These are phyloP conservation scores for Synaphobranchus kaupii DNA, from an alignment of 2,797 vertebrate species.

Conservation along the genomic window DNA sequence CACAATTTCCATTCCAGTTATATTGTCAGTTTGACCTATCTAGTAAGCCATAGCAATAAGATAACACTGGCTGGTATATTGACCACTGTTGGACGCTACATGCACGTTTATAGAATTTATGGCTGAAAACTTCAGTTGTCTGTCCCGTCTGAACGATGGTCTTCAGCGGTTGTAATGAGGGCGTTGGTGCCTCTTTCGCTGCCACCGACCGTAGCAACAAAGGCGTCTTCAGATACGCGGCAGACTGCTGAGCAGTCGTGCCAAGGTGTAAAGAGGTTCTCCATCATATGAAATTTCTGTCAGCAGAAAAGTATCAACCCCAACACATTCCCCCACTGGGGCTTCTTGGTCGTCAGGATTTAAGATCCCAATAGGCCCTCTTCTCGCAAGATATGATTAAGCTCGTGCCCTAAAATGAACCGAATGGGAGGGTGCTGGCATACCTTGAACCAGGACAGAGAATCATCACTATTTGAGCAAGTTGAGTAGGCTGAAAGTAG, in stretches of 20 bases:
- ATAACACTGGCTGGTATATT: too few species aligned
- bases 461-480: not conserved
- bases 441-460: not conserved
- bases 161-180: too few species aligned
- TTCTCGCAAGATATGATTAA: not conserved
- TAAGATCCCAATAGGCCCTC: not conserved
- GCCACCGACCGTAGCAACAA: not conserved
- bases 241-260: constrained; percentile 51
- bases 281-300: constrained; percentile 83
- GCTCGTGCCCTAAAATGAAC: not conserved
- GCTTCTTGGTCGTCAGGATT: not conserved
- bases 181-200: too few species aligned
- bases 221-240: constrained; percentile 13
- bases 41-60: too few species aligned
- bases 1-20: too few species aligned
- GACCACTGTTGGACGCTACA: too few species aligned
- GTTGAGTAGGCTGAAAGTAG: not conserved
- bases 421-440: not conserved
- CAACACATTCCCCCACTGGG: constrained; percentile 41
- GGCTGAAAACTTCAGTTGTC: too few species aligned
- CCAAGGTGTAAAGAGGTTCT: constrained; percentile 82
- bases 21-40: too few species aligned
- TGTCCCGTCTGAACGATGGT: too few species aligned
- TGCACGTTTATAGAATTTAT: too few species aligned
- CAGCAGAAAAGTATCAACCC: constrained; percentile 70